Conservation (phyloP, 2,888 invertebrate species). For the Petrolisthes manimaculis region DNA sequence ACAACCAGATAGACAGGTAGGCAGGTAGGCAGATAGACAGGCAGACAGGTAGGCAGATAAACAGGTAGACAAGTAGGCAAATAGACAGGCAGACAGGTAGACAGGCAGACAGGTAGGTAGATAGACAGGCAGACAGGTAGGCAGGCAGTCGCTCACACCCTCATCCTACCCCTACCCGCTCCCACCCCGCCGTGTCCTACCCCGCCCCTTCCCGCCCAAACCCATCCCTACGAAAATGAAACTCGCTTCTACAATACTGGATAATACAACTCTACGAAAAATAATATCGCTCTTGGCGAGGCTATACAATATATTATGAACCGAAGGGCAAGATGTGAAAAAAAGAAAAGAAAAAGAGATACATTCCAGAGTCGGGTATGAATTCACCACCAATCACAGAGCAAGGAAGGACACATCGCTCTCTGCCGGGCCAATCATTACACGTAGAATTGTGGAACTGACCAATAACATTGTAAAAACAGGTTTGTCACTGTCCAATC, state of each 20-base stretch:
- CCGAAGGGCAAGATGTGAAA: neutral
- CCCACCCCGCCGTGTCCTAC: neutral
- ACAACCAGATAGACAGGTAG: no score
- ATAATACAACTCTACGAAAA: conserved; percentile 26
- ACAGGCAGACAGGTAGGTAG: no score
- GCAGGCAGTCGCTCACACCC: no score
- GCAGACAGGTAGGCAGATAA: no score
- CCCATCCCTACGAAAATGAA: conserved; percentile 16
- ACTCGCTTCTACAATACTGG: conserved; percentile 26
- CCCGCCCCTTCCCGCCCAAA: no score
- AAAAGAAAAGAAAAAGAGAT: conserved; percentile 5
- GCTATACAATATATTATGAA: no score
- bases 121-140: no score
- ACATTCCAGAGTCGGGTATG: conserved; percentile 16
- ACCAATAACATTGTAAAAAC: conserved; percentile 59
- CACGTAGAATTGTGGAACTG: conserved; percentile 49
- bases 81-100: no score
- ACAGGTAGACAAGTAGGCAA: no score
- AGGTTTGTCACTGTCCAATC: conserved; percentile 61
- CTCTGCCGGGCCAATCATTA: conserved; percentile 51
- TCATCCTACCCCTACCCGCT: neutral
- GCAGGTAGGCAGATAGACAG: no score
- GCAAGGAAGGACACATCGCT: conserved; percentile 38
- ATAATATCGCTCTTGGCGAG: conserved; percentile 30
- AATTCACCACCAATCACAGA: conserved; percentile 31